Base-by-base conservation (phyloP, 1,140 invertebrate species). In the Cyclargus thomasi region DNA sequence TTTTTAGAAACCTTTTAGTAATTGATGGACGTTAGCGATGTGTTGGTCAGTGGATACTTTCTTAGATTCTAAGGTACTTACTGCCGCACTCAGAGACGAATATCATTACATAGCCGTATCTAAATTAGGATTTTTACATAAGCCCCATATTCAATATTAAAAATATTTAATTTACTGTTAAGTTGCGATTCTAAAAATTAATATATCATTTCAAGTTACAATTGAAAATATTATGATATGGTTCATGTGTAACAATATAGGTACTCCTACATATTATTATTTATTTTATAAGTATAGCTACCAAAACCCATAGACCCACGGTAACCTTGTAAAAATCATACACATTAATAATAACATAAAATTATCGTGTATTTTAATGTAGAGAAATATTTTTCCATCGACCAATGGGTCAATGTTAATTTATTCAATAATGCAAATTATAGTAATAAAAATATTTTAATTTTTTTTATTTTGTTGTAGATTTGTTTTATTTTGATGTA, bases 361-460 rank as follows among this genome's bases (percentile, higher is more conserved):
- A 47, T 47, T 47, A 47, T 16, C 39, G 14, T 35, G 8, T 47
- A 47, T 47, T 10, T 20, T 10, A 20, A 21, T 59, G 3, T 59
- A 59, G n/a, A 59, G 18, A 59, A 59, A 57, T 20, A 57, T 59
- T 59, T 20, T 17, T 20, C 55, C 18, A 22, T 59, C 55, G 18
- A 20, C 17, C 55, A 18, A 59, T 59, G 55, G 53, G 17, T 59
- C 17, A 59, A 59, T 59, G 55, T 59, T 59, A 59, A 59, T 59
- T 20, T 59, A 59, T 59, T 22, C 20, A 59, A 59, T 20, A 20
- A 20, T 59, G 18, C 55, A 20, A 59, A 11, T 59, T 20, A 20
- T 59, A 14, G 14, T 47, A 16, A 47, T 47, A 47, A 47, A 16
- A 47, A 47, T 47, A 47, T 47, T 47, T 47, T 47, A 47, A 14